Base-by-base conservation (phyloP, 2,113 vertebrate genomes). In the Gopherus evgoodei region DNA sequence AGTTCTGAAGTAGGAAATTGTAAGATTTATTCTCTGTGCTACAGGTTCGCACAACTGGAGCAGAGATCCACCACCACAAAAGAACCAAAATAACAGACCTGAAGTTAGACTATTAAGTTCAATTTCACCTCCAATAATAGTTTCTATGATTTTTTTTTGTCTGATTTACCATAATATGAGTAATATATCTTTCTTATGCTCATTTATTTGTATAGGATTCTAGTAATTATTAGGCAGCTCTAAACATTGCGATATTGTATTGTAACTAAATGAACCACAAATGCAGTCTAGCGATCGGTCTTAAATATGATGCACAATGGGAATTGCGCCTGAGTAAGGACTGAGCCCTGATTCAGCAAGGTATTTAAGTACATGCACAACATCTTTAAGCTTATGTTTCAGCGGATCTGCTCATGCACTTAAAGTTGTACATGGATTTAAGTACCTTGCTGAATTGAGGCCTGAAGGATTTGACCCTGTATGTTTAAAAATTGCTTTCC, bases 181-280 rank as follows among this genome's bases (percentile, higher is more conserved):
- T 38, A 54, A 57, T 85, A 76, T 83, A 5, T 81, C 79, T 24
- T 24, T 88, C 52, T 87, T 72, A 42, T 78, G 75, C 24, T 78
- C 80, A 35, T 13, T 56, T 72, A 35, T 11, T 56, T 72, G 16
- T 54, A 47, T 59, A 79, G 19, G 56, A 50, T 42, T 69, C 25
- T 57, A 69, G n/a, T 9, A 83, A 49, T 57, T 13, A 0, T 69
- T 2, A 42, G 21, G 21, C 47, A 76, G 47, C 62, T 90, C 31
- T n/a, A 53, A 3, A 19, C 38, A 69, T 2, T 1, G 1, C 8
- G 13, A 19, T 53, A 59, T 0, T 8, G n/a, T 27, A 44, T 0
- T 0, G 24, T 50, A 47, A 54, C 65, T 27, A 27, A 31, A 9
- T 44, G 13, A 88, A 44, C 84, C 56, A 56, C 38, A 53, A 78